These are phyloP conservation scores for Grallaria varia DNA, from an alignment of 2,113 vertebrate genomes.

Conservation along the genomic window DNA sequence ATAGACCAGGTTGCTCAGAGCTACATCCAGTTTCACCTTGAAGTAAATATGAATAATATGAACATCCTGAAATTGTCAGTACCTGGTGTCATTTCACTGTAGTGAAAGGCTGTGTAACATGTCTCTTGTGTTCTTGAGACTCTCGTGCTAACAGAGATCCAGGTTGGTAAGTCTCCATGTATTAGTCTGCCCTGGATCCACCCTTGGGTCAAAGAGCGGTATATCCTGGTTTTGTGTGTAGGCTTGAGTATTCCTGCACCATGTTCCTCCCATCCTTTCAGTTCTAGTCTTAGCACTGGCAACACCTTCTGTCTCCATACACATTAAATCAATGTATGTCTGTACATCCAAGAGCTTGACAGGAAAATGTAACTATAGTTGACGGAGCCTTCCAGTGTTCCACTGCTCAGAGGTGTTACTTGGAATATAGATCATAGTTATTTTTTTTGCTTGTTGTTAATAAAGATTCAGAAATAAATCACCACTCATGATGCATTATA, in stretches of 20 bases:
- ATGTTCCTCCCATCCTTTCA: neutral
- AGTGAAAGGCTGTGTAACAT: neutral
- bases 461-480: neutral
- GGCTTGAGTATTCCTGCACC: neutral
- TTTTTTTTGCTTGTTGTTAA: neutral
- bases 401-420: neutral
- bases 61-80: neutral
- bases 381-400: neutral
- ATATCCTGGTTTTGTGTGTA: neutral
- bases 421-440: neutral
- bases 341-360: neutral
- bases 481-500: neutral
- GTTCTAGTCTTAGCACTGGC: neutral
- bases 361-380: neutral
- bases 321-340: neutral
- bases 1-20: neutral
- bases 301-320: neutral
- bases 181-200: neutral
- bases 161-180: neutral
- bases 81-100: neutral
- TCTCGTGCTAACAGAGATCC: neutral
- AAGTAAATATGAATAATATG: neutral
- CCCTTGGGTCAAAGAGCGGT: neutral
- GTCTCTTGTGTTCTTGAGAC: neutral
- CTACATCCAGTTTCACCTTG: neutral